These are phyloP conservation scores for Motacilla alba DNA, from an alignment of 2,113 vertebrate species.

Conservation along the genomic window DNA sequence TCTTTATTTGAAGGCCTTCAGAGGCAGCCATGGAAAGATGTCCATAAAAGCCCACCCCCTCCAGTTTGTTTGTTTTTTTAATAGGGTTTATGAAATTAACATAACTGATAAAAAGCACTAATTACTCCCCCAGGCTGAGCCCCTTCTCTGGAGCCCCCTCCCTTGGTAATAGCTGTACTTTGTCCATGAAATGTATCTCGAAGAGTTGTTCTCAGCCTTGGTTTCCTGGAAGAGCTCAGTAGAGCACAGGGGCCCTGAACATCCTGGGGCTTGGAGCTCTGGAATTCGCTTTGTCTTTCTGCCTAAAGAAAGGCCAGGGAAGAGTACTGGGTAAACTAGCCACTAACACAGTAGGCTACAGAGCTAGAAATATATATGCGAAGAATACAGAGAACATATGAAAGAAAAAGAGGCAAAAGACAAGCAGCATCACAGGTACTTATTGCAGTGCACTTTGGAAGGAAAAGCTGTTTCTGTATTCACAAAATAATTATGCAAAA, in stretches of 20 bases:
- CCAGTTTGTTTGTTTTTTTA: no score
- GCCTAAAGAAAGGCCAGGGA: neutral
- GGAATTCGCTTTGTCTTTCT: neutral
- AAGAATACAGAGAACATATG: neutral
- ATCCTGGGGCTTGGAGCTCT: neutral
- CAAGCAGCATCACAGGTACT: neutral
- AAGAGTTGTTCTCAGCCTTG: neutral
- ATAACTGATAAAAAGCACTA: neutral
- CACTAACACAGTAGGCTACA: neutral
- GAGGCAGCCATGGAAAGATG: neutral
- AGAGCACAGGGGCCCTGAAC: neutral
- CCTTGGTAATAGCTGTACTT: no score
- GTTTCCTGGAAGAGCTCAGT: neutral
- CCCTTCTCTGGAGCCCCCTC: neutral
- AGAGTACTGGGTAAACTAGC: neutral
- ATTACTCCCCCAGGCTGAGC: fast-evolving
- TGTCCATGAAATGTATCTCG: no score
- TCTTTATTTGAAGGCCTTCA: neutral
- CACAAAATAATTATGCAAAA: slow-evolving; percentile 66
- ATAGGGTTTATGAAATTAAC: neutral
- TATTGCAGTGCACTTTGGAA: neutral
- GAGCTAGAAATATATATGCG: no score
- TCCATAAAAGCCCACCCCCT: neutral
- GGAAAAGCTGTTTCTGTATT: slow-evolving; percentile 32
- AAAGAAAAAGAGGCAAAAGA: neutral